Evolutionary conservation across 1,140 invertebrate genomes (phyloP), one percentile per base, ranked within the genome.

Genomic region (Adelges cooleyi): DNA sequence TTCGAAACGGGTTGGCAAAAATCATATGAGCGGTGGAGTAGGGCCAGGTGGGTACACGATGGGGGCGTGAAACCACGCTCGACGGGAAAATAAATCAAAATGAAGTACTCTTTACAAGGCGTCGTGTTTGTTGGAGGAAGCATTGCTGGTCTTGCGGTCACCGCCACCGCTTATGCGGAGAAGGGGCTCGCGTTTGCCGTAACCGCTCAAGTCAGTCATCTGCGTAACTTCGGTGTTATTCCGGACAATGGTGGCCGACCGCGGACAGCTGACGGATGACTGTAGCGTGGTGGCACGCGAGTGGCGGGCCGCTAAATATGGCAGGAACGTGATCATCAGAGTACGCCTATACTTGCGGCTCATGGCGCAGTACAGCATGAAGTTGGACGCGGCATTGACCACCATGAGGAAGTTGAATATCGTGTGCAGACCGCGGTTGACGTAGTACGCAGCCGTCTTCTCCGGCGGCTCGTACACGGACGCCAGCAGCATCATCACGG

Each of bases 341-440:
- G 86, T 89, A 66, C 80, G 80, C 25, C 87, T 77, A 75, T 88
- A 90, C 69, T 85, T 85, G 71, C 85, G 83, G 68, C 85, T 86
- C 69, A 90, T 80, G 23, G 83, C 82, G 66, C 86, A 88, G 73
- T 90, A 90, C 36, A 90, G 75, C 51, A 90, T 76, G 74, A 90
- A 89, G 75, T 89, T 89, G 2, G 78, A 79, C 13, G 83, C 79
- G 2, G 87, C 82, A 75, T 89, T 89, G 36, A 88, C 74, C 29
- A 82, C 80, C 8, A 84, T 77, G 18, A 90, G 74, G 20, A 87
- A 76, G 73, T 89, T 89, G 73, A 81, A 85, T 23, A 89, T 80
- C 74, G 88, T 89, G 9, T 84, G 83, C 2, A 85, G 73, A 46
- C 80, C 82, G 65, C 71, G 70, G 0, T 80, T 71, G 2, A 82